Evolutionary conservation across 1,140 invertebrate genomes (phyloP), one percentile per base, ranked within the genome.

Genomic region (Nephila pilipes): DNA sequence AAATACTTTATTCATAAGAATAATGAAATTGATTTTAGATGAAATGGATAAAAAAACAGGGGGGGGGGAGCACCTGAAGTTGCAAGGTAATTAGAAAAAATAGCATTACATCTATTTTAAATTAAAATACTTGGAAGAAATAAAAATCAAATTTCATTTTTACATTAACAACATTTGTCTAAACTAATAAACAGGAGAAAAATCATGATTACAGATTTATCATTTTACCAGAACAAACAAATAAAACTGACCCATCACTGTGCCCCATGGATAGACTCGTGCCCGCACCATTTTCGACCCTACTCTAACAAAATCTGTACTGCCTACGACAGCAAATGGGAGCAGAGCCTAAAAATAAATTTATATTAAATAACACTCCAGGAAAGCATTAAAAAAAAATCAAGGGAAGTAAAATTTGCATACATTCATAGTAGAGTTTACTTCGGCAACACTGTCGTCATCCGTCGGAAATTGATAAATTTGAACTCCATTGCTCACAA

Each of bases 381-480:
- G 22, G n/a, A 25, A n/a, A 63, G n/a, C 18, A 88, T 10, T 38
- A 54, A 80, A 57, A 69, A 32, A 18, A 57, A 57, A 57, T 63
- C 29, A 57, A 83, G 38, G 32, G n/a, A n/a, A n/a, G n/a, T 25
- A n/a, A 18, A 85, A 75, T 38, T 58, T 29, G 95, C 99, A 97
- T 80, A 97, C 96, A 96, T 99, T 99, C 98, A 99, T 99, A 32
- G 97, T 96, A 54, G 96, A 95, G 96, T 99, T 99, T 14, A 98
- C 96, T 95, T 99, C 98, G 3, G 98, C 96, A 20, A 99, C 98
- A n/a, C 98, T 98, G 95, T 99, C 99, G 95, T 99, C 99, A 95
- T 99, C 99, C 38, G 97, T 98, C 14, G 99, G 99, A 96, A 99
- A 99, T 95, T 99, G 97, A 96, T 99, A 99, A 94, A 99, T 99